Evolutionary conservation across 1,140 invertebrate species (phyloP), one percentile per base, ranked within the genome.

Genomic region (Sitophilus oryzae): DNA sequence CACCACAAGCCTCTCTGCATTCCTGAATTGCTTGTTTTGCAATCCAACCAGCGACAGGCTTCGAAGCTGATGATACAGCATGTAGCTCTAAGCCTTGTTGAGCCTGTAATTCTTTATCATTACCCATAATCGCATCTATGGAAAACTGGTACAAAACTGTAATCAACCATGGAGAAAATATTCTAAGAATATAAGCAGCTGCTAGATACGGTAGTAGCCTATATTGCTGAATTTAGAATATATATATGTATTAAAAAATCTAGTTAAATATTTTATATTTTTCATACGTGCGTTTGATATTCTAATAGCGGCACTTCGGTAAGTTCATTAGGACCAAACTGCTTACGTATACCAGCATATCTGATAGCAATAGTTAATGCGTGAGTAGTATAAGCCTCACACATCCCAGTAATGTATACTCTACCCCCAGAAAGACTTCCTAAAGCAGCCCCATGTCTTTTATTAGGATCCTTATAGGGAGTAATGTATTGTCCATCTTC

Each of bases 181-280:
- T 76, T 63, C 84, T 83, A 56, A 92, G 69, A 6, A 86, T 83
- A 65, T 88, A 92, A 0, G 82, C 79, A 6, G 85, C 82, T n/a
- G 93, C 88, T 42, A 98, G 71, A 70, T 89, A 86, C 1, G 93
- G 93, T 63, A 98, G 82, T 1, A 98, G 73, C 45, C 95, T 79
- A 79, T 90, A 92, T 91, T 96, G 92, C 90, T 89, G 65, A 25
- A 76, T 72, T 57, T 52, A 54, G 20, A 38, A 2, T n/a, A n/a
- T n/a, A n/a, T n/a, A n/a, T n/a, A n/a, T n/a, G n/a, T n/a, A n/a
- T n/a, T n/a, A 16, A 0, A 56, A 55, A 9, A 51, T 58, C 1
- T 44, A 11, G 14, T n/a, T 40, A 21, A 40, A 37, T 35, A 38
- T 2, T 3, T 3, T 41, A 45, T 11, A 14, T 35, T 16, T 18